These are phyloP conservation scores for Caenorhabditis remanei DNA, from an alignment of 1,140 invertebrate species.

Conservation along the genomic window DNA sequence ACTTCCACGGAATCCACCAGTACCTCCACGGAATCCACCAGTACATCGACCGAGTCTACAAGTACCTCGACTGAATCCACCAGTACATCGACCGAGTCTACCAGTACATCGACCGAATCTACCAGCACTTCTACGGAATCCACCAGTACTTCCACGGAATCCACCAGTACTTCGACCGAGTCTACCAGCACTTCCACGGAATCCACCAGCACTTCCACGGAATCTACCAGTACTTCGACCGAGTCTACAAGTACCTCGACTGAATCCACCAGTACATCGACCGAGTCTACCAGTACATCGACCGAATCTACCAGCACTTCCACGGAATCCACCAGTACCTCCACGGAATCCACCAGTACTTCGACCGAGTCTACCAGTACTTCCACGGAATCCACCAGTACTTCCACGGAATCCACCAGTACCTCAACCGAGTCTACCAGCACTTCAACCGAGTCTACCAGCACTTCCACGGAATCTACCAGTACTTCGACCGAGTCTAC, in stretches of 20 bases:
- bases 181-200: background rate
- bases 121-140: conserved; percentile 17
- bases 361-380: background rate
- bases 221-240: conserved; percentile 9
- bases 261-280: background rate
- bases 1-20: background rate
- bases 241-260: background rate
- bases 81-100: conserved; percentile 1
- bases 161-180: background rate
- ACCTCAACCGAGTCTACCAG: conserved; percentile 12
- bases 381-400: background rate
- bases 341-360: background rate
- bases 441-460: background rate
- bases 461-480: background rate
- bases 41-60: background rate
- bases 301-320: conserved; percentile 6
- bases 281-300: background rate
- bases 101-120: background rate
- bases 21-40: background rate
- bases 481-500: background rate
- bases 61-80: background rate
- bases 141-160: background rate
- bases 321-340: background rate
- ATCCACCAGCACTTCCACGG: background rate
- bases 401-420: background rate